Percentiles rank a stretch among this genome's conserved stretches.
Evolutionary conservation across 1,140 invertebrate species (phyloP).

Genomic region (Pemphigus obesinymphae): DNA sequence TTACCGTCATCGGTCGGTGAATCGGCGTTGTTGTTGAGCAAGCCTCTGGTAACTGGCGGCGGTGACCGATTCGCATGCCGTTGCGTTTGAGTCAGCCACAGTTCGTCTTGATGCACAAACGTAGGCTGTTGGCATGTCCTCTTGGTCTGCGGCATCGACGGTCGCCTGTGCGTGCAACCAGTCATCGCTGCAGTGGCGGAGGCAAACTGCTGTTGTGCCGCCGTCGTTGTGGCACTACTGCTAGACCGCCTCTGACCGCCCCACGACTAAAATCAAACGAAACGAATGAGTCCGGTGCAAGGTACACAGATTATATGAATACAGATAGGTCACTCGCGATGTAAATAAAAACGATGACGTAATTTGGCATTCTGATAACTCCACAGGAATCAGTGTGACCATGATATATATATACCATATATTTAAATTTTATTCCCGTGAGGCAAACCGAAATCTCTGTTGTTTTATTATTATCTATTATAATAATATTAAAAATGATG

Average conservation of each 20-base stretch:
- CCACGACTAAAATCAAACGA: constrained; percentile 21
- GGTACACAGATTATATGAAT: no score
- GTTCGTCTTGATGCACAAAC: constrained; percentile 48
- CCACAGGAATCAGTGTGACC: no score
- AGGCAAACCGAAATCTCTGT: no score
- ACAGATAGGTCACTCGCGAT: no score
- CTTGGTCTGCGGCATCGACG: constrained; percentile 32
- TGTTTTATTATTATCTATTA: no score
- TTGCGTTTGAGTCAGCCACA: constrained; percentile 49
- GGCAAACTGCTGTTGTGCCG: constrained; percentile 49
- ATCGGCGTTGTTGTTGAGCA: constrained; percentile 50
- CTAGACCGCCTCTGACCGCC: constrained; percentile 24
- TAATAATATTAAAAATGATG: no score
- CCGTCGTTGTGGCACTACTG: constrained; percentile 4
- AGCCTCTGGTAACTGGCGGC: constrained; percentile 44
- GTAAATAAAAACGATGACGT: no score
- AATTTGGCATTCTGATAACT: no score
- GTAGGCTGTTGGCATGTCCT: constrained; percentile 43
- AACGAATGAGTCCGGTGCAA: no score
- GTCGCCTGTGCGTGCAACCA: constrained; percentile 15
- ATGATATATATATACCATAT: no score
- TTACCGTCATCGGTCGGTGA: constrained; percentile 46
- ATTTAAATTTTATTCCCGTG: no score
- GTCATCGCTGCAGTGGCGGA: constrained; percentile 45
- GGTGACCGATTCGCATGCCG: constrained; percentile 46